Percentiles rank a stretch among this genome's conserved stretches.
These are phyloP conservation scores for Tridacna crocea DNA, from an alignment of 2,888 invertebrate genomes.

Conservation along the genomic window DNA sequence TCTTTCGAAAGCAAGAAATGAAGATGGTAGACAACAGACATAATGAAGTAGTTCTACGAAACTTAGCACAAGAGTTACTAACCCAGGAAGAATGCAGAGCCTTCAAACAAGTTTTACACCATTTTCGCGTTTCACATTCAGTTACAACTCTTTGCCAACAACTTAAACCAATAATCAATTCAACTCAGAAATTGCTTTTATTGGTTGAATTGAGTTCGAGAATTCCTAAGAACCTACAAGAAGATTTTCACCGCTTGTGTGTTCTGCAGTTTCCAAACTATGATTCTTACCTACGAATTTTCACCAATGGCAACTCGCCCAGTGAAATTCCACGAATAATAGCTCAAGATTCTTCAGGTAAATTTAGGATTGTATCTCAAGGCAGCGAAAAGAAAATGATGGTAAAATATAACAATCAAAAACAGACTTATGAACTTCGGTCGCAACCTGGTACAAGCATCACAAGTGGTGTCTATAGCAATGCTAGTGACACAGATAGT, in stretches of 20 bases:
- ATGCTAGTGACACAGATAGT: constrained; percentile 57
- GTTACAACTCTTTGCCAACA: constrained; percentile 73
- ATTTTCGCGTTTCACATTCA: constrained; percentile 74
- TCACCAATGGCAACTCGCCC: constrained; percentile 65
- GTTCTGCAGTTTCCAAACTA: constrained; percentile 74
- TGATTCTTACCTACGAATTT: constrained; percentile 71
- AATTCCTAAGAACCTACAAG: constrained; percentile 68
- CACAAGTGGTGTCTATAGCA: constrained; percentile 72
- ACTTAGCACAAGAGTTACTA: constrained; percentile 73
- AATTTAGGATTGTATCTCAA: constrained; percentile 71
- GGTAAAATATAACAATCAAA: constrained; percentile 60
- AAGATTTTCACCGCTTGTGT: constrained; percentile 77
- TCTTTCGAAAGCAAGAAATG: constrained; percentile 28
- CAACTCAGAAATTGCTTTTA: constrained; percentile 74
- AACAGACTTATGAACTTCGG: constrained; percentile 61
- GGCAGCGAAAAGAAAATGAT: constrained; percentile 69
- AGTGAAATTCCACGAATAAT: constrained; percentile 68
- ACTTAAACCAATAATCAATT: constrained; percentile 70
- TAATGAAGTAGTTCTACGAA: constrained; percentile 69
- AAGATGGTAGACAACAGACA: constrained; percentile 59
- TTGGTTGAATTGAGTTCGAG: constrained; percentile 72
- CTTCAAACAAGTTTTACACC: constrained; percentile 74
- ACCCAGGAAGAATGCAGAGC: constrained; percentile 65
- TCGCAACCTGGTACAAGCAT: constrained; percentile 70
- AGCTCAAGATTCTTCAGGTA: constrained; percentile 74